A percentile compares a stretch with the other conserved stretches of the same genome.
Evolutionary conservation across 2,113 vertebrate genomes (phyloP).

Genomic region (Saguinus imperator): DNA sequence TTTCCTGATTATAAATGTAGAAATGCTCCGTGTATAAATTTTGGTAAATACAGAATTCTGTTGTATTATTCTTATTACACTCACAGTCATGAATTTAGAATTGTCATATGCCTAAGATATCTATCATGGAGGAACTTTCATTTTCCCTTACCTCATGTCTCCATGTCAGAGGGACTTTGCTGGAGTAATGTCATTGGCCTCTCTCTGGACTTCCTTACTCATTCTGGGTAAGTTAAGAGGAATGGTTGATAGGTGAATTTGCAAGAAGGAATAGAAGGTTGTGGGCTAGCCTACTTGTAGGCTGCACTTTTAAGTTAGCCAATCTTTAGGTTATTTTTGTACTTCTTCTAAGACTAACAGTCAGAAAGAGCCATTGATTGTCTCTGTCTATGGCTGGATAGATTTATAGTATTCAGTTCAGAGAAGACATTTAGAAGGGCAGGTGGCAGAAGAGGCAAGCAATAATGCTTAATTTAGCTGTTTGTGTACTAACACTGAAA

Average conservation of each 20-base stretch:
- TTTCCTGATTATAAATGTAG: background rate
- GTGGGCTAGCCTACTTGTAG: background rate
- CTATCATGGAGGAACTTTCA: background rate
- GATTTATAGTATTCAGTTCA: background rate
- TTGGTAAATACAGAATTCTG: background rate
- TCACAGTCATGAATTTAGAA: background rate
- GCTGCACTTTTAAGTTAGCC: background rate
- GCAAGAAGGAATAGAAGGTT: background rate
- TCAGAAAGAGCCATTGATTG: background rate
- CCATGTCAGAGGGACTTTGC: background rate
- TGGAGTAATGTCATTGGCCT: background rate
- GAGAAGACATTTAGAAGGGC: background rate
- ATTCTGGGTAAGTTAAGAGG: background rate
- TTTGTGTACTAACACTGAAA: background rate
- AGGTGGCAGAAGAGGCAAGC: background rate
- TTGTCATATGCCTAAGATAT: background rate
- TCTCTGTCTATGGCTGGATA: background rate
- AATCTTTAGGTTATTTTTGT: background rate
- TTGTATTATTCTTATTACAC: background rate
- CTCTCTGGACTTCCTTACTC: background rate
- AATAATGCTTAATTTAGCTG: background rate
- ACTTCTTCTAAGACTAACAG: background rate
- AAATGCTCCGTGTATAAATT: background rate
- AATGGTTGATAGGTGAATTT: background rate
- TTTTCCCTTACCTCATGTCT: background rate